phyloP scores from a whole-genome alignment of 2,888 invertebrate species.

The Tetheella fluctuosa region DNA sequence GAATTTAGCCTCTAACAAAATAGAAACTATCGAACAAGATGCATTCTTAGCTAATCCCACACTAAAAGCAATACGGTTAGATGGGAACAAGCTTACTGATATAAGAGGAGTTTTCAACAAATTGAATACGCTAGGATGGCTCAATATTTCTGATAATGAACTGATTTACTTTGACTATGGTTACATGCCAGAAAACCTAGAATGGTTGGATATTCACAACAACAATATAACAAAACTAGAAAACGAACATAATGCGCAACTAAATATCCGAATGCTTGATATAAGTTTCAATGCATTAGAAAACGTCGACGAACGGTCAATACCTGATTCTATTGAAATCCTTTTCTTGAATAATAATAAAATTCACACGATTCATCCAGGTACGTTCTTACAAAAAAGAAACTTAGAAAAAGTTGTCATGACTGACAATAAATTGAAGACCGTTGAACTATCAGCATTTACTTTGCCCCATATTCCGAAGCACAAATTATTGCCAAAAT shows the following conservation, averaged over 20 bases:
- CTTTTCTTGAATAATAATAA: conserved; percentile 91
- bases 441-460: conserved; percentile 89
- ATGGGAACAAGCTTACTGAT: conserved; percentile 90
- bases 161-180: conserved; percentile 92
- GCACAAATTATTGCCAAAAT: conserved; percentile 88
- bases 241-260: conserved; percentile 87
- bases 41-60: conserved; percentile 90
- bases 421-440: conserved; percentile 89
- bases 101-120: conserved; percentile 90
- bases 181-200: conserved; percentile 88
- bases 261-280: conserved; percentile 90
- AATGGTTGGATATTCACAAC: conserved; percentile 92
- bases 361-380: conserved; percentile 88
- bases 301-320: conserved; percentile 87
- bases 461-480: conserved; percentile 87
- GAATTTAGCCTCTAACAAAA: conserved; percentile 91
- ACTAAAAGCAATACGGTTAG: conserved; percentile 89
- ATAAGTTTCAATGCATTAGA: conserved; percentile 89
- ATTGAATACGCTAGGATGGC: conserved; percentile 89
- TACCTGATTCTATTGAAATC: conserved; percentile 90
- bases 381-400: conserved; percentile 88
- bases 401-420: conserved; percentile 90
- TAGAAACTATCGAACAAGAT: conserved; percentile 89
- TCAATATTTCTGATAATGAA: conserved; percentile 92
- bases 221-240: conserved; percentile 90